Conservation (phyloP, 2,797 vertebrate genomes). For the Cynodonichthys magdalenae region DNA sequence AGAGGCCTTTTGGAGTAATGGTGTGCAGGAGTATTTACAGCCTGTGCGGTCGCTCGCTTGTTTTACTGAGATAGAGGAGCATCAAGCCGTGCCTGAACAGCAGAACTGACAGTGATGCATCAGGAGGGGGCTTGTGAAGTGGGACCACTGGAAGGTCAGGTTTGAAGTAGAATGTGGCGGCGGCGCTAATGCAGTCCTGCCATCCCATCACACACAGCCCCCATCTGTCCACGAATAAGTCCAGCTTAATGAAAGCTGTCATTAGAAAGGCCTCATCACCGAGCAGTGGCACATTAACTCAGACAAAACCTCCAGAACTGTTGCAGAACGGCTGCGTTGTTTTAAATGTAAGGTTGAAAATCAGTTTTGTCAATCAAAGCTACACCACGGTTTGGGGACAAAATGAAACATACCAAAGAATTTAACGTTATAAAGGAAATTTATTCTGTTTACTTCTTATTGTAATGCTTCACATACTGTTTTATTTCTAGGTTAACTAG, state of each 20-base stretch:
- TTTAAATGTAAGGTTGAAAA: conserved; percentile 11
- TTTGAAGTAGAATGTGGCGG: conserved; percentile 73
- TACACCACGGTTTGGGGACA: neutral
- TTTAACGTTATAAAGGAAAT: no score
- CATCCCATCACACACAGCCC: conserved; percentile 58
- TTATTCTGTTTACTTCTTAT: no score
- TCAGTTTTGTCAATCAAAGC: neutral
- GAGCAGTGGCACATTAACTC: conserved; percentile 40
- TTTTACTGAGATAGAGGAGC: conserved; percentile 44
- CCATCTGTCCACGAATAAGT: conserved; percentile 63
- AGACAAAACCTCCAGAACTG: conserved; percentile 19
- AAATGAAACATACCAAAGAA: no score
- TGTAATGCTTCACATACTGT: no score
- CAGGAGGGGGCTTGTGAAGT: conserved; percentile 61
- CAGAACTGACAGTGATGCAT: conserved; percentile 69
- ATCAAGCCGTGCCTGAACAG: conserved; percentile 42
- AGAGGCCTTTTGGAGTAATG: conserved; percentile 69
- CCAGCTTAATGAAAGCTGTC: conserved; percentile 64
- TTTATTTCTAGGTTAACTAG: no score
- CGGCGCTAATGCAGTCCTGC: conserved; percentile 67
- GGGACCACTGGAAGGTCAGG: conserved; percentile 75
- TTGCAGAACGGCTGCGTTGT: conserved; percentile 8
- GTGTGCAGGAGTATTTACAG: conserved; percentile 57
- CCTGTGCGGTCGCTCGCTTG: conserved; percentile 60
- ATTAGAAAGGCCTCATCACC: conserved; percentile 57